Evolutionary conservation across 2,888 invertebrate species (phyloP).

Genomic region (Pterostichus madidus): DNA sequence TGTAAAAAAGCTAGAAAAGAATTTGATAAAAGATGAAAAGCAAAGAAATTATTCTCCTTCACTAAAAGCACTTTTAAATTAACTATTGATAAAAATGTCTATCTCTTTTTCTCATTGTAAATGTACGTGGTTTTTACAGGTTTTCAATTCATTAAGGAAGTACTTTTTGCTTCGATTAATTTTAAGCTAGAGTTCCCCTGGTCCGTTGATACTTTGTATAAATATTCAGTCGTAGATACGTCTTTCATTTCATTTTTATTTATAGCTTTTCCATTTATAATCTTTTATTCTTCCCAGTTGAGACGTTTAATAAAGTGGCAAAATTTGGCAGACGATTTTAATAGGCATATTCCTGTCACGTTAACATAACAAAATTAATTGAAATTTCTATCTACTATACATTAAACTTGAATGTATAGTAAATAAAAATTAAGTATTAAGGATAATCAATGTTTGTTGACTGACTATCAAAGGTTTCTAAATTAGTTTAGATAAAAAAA

Average conservation of each 20-base stretch:
- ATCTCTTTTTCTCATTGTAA: slow-evolving; percentile 47
- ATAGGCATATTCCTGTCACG: too few relatives aligned
- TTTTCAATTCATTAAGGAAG: slow-evolving; percentile 47
- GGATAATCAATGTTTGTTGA: too few relatives aligned
- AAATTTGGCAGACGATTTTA: neutral
- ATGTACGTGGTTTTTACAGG: slow-evolving; percentile 51
- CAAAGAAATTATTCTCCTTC: slow-evolving; percentile 25
- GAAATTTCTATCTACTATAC: too few relatives aligned
- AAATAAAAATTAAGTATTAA: too few relatives aligned
- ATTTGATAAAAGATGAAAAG: slow-evolving; percentile 23
- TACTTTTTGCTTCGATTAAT: slow-evolving; percentile 53
- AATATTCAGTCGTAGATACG: slow-evolving; percentile 22
- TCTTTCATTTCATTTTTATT: slow-evolving; percentile 47
- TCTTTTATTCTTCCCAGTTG: slow-evolving; percentile 10
- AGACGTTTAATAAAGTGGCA: neutral
- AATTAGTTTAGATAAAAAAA: too few relatives aligned
- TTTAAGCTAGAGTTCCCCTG: slow-evolving; percentile 47
- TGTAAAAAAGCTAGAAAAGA: slow-evolving; percentile 1
- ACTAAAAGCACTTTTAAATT: slow-evolving; percentile 43
- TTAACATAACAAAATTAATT: too few relatives aligned
- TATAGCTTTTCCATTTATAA: slow-evolving; percentile 14
- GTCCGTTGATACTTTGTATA: slow-evolving; percentile 47
- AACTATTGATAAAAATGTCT: slow-evolving; percentile 47
- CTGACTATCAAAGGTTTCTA: too few relatives aligned
- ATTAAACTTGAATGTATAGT: too few relatives aligned